phyloP scores from a whole-genome alignment of 1,140 invertebrate species.

The Gonatopus flavifemur region DNA sequence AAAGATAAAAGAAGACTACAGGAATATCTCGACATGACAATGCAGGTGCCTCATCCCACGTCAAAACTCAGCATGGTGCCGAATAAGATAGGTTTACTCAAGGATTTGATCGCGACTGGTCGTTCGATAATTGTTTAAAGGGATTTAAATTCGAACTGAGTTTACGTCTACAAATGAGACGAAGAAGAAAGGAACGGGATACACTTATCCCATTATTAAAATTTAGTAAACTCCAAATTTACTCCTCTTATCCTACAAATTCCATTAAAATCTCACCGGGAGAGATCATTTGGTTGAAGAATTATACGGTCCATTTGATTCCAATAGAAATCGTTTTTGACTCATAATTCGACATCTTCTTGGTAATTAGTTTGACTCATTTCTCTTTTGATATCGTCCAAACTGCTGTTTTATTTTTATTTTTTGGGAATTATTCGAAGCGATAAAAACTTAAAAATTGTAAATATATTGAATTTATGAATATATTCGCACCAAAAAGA shows the following conservation, averaged over 20 bases:
- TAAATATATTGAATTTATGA: no score
- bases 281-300: slow-evolving; percentile 9
- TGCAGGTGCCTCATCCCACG: slow-evolving; percentile 57
- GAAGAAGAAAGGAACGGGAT: neutral
- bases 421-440: no score
- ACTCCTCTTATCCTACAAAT: slow-evolving; percentile 21
- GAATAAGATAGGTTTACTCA: slow-evolving; percentile 37
- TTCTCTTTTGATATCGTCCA: no score
- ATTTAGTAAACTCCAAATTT: slow-evolving; percentile 30
- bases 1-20: slow-evolving; percentile 27
- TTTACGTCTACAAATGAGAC: slow-evolving; percentile 32
- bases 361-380: no score
- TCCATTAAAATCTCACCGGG: slow-evolving; percentile 16
- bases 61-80: slow-evolving; percentile 58
- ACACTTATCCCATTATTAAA: slow-evolving; percentile 32
- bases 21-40: slow-evolving; percentile 51
- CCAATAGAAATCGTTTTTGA: no score
- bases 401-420: no score
- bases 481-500: no score
- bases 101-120: slow-evolving; percentile 38
- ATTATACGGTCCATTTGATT: slow-evolving; percentile 13
- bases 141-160: slow-evolving; percentile 43
- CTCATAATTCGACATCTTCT: no score
- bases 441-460: no score
- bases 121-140: slow-evolving; percentile 50